Percentiles rank a stretch among this genome's conserved stretches.
phyloP scores from a whole-genome alignment of 2,797 vertebrate genomes.

The Toxotes lorentzi region DNA sequence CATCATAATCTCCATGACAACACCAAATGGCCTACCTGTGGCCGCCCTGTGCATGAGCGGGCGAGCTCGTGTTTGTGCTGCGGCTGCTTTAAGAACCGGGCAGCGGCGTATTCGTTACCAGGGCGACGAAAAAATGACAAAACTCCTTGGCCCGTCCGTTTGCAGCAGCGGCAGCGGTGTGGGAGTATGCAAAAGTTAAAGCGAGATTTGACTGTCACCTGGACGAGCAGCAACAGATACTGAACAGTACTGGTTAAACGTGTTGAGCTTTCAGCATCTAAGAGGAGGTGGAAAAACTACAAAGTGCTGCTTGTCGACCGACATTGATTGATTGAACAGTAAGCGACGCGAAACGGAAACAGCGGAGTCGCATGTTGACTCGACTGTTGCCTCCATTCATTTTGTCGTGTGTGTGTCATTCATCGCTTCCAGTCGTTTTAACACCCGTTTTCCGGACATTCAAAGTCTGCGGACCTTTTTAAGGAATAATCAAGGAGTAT shows the following conservation, averaged over 20 bases:
- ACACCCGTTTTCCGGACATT: constrained; percentile 15
- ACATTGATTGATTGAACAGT: not conserved
- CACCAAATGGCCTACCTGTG: not conserved
- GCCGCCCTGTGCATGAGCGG: not conserved
- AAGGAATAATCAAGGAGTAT: constrained; percentile 11
- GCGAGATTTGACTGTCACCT: not conserved
- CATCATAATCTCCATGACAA: not conserved
- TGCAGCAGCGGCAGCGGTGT: constrained; percentile 13
- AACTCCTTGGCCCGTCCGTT: constrained; percentile 45
- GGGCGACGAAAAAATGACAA: constrained; percentile 76
- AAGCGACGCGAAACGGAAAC: constrained; percentile 12
- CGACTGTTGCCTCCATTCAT: too few relatives aligned
- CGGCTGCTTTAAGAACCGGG: constrained; percentile 81
- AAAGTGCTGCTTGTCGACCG: not conserved
- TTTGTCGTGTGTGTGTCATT: not conserved
- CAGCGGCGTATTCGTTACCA: constrained; percentile 73
- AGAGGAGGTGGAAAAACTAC: constrained; percentile 13
- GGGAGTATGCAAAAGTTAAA: constrained; percentile 18
- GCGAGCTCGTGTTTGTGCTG: not conserved
- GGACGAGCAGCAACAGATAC: not conserved
- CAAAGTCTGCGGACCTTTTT: not conserved
- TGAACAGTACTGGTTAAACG: not conserved
- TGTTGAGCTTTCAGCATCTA: not conserved
- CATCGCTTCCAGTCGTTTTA: not conserved
- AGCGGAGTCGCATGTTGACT: not conserved